phyloP scores from a whole-genome alignment of 2,797 vertebrate genomes.

The Salmo trutta region DNA sequence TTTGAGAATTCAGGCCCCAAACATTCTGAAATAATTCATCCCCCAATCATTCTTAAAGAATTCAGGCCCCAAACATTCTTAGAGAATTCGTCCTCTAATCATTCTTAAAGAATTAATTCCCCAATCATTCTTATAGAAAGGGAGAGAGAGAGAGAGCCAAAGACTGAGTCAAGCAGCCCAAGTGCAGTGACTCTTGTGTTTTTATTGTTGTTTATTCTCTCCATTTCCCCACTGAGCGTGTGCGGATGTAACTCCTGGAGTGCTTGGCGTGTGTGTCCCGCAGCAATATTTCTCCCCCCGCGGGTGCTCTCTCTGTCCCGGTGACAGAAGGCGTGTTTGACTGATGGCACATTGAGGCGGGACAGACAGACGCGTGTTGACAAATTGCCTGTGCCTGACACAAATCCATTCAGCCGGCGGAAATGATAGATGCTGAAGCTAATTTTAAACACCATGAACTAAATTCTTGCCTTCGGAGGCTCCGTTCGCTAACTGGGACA shows the following conservation, averaged over 20 bases:
- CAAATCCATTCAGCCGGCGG: constrained; percentile 79
- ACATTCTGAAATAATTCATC: too few relatives aligned
- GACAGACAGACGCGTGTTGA: constrained; percentile 75
- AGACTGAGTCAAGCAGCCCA: background rate
- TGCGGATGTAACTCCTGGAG: constrained; percentile 20
- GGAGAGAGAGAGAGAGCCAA: background rate
- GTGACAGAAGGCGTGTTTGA: constrained; percentile 67
- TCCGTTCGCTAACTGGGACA: constrained; percentile 80
- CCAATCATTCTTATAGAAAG: too few relatives aligned
- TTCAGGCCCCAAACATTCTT: too few relatives aligned
- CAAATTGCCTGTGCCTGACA: constrained; percentile 79
- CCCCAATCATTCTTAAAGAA: too few relatives aligned
- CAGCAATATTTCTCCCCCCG: constrained; percentile 50
- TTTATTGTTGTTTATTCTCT: constrained; percentile 19
- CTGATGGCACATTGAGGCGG: constrained; percentile 70
- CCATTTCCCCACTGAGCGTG: constrained; percentile 2
- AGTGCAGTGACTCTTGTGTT: constrained; percentile 6
- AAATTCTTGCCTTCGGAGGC: constrained; percentile 78
- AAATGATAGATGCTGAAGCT: constrained; percentile 88
- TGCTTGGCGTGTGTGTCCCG: constrained; percentile 46
- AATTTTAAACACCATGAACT: constrained; percentile 89
- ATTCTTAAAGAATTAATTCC: too few relatives aligned
- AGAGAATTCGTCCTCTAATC: too few relatives aligned
- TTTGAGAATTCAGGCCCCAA: too few relatives aligned
- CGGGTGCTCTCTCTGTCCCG: constrained; percentile 47